Percentiles rank a stretch among this genome's conserved stretches.
Conservation (phyloP, 2,113 vertebrate species). For the Brachirus orientalis region DNA sequence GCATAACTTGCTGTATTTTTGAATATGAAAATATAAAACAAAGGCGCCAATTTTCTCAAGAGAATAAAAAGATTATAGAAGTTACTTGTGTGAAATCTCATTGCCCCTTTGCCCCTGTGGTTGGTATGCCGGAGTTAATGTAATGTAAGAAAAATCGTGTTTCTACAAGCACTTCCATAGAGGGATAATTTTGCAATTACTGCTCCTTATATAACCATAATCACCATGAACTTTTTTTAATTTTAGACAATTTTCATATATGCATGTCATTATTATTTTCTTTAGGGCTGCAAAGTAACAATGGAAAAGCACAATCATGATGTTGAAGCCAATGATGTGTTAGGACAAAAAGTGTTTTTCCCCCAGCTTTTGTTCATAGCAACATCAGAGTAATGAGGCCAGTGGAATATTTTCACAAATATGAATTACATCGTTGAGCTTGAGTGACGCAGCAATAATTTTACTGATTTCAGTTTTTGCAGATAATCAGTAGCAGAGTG, state of each 20-base stretch:
- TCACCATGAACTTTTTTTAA: too few relatives aligned
- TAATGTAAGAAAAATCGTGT: too few relatives aligned
- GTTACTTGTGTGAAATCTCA: background rate
- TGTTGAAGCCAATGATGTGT: slow-evolving; percentile 46
- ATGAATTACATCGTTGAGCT: slow-evolving; percentile 23
- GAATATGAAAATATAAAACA: slow-evolving; percentile 14
- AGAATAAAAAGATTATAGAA: too few relatives aligned
- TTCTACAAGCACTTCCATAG: slow-evolving; percentile 16
- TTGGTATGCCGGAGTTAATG: too few relatives aligned
- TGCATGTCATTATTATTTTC: slow-evolving; percentile 39
- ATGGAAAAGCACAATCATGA: slow-evolving; percentile 28
- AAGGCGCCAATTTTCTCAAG: background rate
- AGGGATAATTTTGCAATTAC: slow-evolving; percentile 53
- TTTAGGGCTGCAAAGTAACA: slow-evolving; percentile 20
- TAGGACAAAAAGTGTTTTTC: slow-evolving; percentile 33
- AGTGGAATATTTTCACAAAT: background rate
- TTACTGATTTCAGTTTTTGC: slow-evolving; percentile 39
- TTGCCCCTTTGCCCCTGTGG: too few relatives aligned
- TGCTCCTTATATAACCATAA: slow-evolving; percentile 39
- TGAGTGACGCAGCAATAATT: slow-evolving; percentile 16
- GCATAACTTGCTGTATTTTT: background rate
- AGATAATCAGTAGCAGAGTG: slow-evolving; percentile 39
- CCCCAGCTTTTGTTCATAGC: slow-evolving; percentile 33
- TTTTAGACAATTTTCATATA: slow-evolving; percentile 36
- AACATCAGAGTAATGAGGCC: slow-evolving; percentile 41